Base-by-base conservation (phyloP, 2,888 invertebrate genomes). In the Leptopterna dolabrata region DNA sequence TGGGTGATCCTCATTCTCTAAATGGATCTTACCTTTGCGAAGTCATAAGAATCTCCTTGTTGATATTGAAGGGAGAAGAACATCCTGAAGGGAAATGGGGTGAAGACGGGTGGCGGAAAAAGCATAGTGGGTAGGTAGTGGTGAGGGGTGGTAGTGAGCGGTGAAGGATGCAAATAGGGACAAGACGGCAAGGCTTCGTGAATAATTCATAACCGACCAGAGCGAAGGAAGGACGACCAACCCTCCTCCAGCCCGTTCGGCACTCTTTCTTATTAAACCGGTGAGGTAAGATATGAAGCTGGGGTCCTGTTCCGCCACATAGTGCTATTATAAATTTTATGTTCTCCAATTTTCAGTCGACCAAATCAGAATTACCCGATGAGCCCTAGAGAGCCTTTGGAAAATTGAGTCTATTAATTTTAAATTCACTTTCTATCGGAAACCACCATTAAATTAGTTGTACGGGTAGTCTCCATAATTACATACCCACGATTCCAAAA, bases 121-220 rank as follows among this genome's bases (percentile, higher is more conserved):
- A 51, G 47, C 27, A 29, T 47, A 51, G 81, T 29, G 81, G 51
- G 51, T 55, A 14, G 45, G 29, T 51, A 45, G 80, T 16, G 19
- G 51, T 27, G 30, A 27, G 47, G n/a, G 16, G n/a, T n/a, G 55
- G 7, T 36, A 36, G 36, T 4, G 51, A 51, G 45, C 30, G 45
- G 55, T 55, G 81, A 81, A 81, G 81, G 81, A 81, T 81, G 81
- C 81, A 81, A 81, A 81, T 81, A 81, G 55, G 81, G 81, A 81
- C 81, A 81, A 51, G 81, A 55, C 81, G 36, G 81, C 81, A 81
- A 51, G 51, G 81, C 81, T 81, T 81, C 55, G 81, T 81, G 81
- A 81, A 81, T 81, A 81, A 81, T 81, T 81, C 81, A 81, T 81
- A 81, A 51, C 81, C 81, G 81, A 81, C 81, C 81, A 81, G 81